Percentiles rank a stretch among this genome's conserved stretches.
These are phyloP conservation scores for Papilio glaucus DNA, from an alignment of 1,140 invertebrate genomes.

Conservation along the genomic window DNA sequence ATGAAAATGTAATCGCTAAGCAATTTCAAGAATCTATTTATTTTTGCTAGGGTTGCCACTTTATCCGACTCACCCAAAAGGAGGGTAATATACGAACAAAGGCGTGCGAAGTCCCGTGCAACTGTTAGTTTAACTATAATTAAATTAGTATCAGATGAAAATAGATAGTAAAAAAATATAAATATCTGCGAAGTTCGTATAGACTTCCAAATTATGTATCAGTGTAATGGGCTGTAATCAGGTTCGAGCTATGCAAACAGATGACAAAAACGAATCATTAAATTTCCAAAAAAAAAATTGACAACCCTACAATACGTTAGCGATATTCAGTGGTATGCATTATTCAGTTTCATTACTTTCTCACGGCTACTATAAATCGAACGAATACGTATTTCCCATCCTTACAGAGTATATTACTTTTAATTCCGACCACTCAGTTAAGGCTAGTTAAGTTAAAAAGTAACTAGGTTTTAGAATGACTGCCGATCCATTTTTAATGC, in stretches of 20 bases:
- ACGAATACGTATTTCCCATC: slow-evolving; percentile 44
- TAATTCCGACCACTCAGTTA: background rate
- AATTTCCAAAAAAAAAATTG: background rate
- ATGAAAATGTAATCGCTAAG: slow-evolving; percentile 37
- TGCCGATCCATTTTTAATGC: too few species aligned
- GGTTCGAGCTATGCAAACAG: too few species aligned
- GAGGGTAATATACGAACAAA: too few species aligned
- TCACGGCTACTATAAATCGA: slow-evolving; percentile 78
- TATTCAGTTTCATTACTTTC: slow-evolving; percentile 81
- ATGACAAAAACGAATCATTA: background rate
- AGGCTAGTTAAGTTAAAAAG: background rate
- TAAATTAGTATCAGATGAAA: too few species aligned
- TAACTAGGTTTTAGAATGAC: too few species aligned
- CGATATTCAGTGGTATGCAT: slow-evolving; percentile 78
- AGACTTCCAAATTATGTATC: too few species aligned
- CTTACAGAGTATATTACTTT: slow-evolving; percentile 21
- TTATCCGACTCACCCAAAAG: background rate
- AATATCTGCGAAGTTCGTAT: too few species aligned
- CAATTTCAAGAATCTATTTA: slow-evolving; percentile 36
- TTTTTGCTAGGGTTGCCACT: slow-evolving; percentile 16
- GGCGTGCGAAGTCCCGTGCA: too few species aligned
- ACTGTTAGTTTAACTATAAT: too few species aligned
- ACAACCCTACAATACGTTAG: slow-evolving; percentile 58
- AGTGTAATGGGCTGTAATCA: background rate
- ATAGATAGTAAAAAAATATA: too few species aligned